A percentile compares a stretch with the other conserved stretches of the same genome.
Conservation (phyloP, 2,888 invertebrate species). For the Gasteruption jaculator region DNA sequence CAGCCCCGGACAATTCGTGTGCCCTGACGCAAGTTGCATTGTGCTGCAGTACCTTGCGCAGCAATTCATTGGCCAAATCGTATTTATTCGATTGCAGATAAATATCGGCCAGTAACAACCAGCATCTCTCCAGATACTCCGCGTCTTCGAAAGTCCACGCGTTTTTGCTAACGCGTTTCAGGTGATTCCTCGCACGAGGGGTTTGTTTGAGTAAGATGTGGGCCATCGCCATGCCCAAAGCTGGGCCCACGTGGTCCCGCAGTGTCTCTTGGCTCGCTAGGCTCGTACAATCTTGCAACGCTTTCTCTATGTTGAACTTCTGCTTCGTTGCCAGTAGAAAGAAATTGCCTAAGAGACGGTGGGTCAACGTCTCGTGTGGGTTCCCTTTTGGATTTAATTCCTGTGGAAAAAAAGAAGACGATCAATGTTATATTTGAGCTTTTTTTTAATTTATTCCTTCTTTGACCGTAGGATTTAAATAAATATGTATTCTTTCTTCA, state of each 20-base stretch:
- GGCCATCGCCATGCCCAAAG: slow-evolving; percentile 79
- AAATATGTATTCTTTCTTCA: no score
- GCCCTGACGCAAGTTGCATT: slow-evolving; percentile 88
- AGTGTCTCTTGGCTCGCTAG: slow-evolving; percentile 69
- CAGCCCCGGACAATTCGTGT: slow-evolving; percentile 79
- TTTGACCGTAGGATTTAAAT: background rate
- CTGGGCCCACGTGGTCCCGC: slow-evolving; percentile 78
- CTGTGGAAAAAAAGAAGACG: slow-evolving; percentile 36
- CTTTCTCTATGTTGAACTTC: slow-evolving; percentile 78
- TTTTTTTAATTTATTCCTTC: background rate
- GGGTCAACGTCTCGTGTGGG: slow-evolving; percentile 64
- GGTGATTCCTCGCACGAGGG: slow-evolving; percentile 85
- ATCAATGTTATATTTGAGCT: slow-evolving; percentile 3
- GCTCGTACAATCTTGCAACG: slow-evolving; percentile 72
- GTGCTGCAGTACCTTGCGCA: slow-evolving; percentile 72
- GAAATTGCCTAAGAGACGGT: slow-evolving; percentile 74
- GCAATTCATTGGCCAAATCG: slow-evolving; percentile 80
- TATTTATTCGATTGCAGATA: slow-evolving; percentile 79
- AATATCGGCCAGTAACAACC: slow-evolving; percentile 90
- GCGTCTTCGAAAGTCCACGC: slow-evolving; percentile 94
- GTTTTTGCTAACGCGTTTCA: slow-evolving; percentile 82
- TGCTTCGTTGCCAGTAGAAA: slow-evolving; percentile 79
- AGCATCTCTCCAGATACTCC: slow-evolving; percentile 91
- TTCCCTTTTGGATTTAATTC: slow-evolving; percentile 67
- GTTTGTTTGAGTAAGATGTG: slow-evolving; percentile 86